phyloP scores from a whole-genome alignment of 2,888 invertebrate species.

The Cenopis cana region DNA sequence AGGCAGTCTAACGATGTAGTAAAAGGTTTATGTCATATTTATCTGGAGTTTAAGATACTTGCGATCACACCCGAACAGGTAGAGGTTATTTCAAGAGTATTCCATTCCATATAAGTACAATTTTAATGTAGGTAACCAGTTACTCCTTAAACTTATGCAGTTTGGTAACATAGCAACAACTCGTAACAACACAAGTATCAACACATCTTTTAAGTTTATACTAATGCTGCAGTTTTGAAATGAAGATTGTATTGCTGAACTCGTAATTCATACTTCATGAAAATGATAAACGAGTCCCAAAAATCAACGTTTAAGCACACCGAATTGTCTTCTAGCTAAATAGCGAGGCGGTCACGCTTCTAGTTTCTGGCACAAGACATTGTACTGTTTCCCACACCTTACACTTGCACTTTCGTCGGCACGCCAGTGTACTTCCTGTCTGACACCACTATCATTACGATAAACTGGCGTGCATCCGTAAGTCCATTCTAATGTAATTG shows the following conservation, averaged over 20 bases:
- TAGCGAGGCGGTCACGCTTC: slow-evolving; percentile 41
- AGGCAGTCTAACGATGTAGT: background rate
- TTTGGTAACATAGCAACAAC: background rate
- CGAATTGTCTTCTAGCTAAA: slow-evolving; percentile 36
- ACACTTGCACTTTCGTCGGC: slow-evolving; percentile 41
- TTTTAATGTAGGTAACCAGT: background rate
- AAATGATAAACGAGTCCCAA: background rate
- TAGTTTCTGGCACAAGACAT: slow-evolving; percentile 1
- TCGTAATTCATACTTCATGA: background rate
- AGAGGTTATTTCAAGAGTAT: background rate
- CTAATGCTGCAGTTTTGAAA: background rate
- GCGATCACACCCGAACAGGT: background rate
- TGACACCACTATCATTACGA: slow-evolving; percentile 35
- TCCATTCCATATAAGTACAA: background rate
- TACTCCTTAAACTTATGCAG: no score
- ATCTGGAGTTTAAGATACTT: background rate
- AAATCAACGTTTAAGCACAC: slow-evolving; percentile 4
- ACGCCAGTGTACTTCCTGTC: slow-evolving; percentile 34
- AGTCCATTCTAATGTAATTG: slow-evolving; percentile 23
- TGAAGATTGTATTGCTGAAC: background rate
- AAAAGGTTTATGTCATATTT: background rate
- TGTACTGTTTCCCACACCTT: slow-evolving; percentile 39
- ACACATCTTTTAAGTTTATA: background rate
- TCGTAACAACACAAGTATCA: background rate
- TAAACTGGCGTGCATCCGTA: slow-evolving; percentile 38